Conservation (phyloP, 2,113 vertebrate genomes). For the Chionodraco myersi region DNA sequence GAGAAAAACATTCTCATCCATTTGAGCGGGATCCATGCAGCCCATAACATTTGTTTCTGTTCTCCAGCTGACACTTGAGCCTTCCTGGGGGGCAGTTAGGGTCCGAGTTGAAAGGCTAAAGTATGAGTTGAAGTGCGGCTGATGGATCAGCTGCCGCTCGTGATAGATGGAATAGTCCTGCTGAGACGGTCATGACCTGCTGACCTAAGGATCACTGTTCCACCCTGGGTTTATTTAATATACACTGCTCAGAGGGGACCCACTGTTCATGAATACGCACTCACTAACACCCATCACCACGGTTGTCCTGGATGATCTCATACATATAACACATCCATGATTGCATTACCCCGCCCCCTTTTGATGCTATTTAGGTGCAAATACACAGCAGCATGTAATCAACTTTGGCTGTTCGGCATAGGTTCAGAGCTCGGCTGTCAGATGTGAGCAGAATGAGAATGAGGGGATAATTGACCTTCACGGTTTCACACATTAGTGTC, state of each 20-base stretch:
- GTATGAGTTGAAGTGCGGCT: constrained; percentile 35
- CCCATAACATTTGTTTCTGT: constrained; percentile 15
- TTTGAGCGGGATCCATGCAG: background rate
- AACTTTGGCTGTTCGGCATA: background rate
- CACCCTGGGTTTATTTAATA: constrained; percentile 42
- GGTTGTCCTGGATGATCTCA: constrained; percentile 4
- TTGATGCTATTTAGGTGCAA: constrained; percentile 10
- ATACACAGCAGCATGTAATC: background rate
- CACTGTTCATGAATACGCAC: background rate
- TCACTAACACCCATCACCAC: constrained; percentile 3
- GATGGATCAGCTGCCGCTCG: constrained; percentile 57
- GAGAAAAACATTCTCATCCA: background rate
- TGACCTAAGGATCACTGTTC: constrained; percentile 56
- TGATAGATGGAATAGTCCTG: constrained; percentile 58
- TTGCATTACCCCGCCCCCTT: background rate
- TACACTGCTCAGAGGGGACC: constrained; percentile 28
- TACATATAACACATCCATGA: constrained; percentile 13
- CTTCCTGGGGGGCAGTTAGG: constrained; percentile 20
- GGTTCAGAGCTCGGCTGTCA: constrained; percentile 23
- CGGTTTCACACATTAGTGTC: constrained; percentile 62
- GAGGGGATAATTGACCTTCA: constrained; percentile 67
- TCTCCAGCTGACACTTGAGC: constrained; percentile 7
- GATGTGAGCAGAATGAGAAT: constrained; percentile 61
- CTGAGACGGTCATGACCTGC: constrained; percentile 53
- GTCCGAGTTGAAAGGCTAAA: constrained; percentile 67